Evolutionary conservation across 2,888 invertebrate species (phyloP), one percentile per base, ranked within the genome.

Genomic region (Villa cingulata): DNA sequence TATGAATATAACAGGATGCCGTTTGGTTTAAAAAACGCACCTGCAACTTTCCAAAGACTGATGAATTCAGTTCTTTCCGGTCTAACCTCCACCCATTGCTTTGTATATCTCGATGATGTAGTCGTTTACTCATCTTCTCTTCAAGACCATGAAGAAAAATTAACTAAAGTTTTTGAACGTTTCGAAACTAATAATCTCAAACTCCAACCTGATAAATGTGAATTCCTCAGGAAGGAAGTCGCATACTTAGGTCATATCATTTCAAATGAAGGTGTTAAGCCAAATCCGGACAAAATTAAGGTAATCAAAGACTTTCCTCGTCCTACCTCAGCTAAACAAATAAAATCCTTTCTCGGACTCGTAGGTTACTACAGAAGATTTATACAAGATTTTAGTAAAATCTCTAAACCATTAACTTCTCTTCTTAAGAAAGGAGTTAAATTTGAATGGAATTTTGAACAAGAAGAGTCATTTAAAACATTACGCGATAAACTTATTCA

Each of bases 341-440:
- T 56, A 3, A 56, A 56, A 53, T 37, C 37, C 10, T 57, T 57
- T 41, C 46, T 57, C 10, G 55, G 55, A 27, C 40, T 57, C 20
- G 29, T 52, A 1, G 51, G 53, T 7, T 56, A 55, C 54, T 37
- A 55, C 37, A 37, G 53, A 20, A 20, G 29, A 7, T 44, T 43
- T 36, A 43, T 43, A 17, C 17, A 37, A 17, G 19, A 46, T 41
- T 54, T 53, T 42, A 17, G 34, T 14, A 37, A 36, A 27, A 46
- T 46, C 2, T 20, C 46, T 6, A 17, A 15, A 3, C 41, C 48
- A 7, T 19, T 44, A 14, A 48, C 20, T n/a, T 19, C 40, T 6
- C 27, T 48, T 4, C 12, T 43, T 17, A 46, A 42, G 29, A 43
- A 46, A 18, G 32, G 29, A n/a, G 10, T 16, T 2, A 12, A 12